These are phyloP conservation scores for Microctonus brassicae DNA, from an alignment of 2,888 invertebrate genomes.

Conservation along the genomic window DNA sequence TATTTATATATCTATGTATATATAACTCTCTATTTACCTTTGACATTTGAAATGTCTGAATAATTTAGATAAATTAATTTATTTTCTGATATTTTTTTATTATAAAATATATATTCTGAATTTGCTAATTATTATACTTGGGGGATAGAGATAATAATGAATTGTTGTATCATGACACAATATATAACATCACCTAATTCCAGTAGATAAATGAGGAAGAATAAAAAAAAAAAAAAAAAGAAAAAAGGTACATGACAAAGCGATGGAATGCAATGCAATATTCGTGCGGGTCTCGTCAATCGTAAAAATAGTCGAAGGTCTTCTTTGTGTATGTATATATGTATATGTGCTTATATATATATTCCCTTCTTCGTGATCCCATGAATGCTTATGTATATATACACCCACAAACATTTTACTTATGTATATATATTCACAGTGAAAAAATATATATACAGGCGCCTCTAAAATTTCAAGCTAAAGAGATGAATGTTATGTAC, in stretches of 20 bases:
- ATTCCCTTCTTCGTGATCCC: background rate
- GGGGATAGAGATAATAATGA: no score
- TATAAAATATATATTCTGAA: no score
- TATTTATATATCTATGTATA: no score
- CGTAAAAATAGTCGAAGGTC: constrained; percentile 37
- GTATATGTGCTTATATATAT: background rate
- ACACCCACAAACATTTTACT: background rate
- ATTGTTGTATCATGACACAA: constrained; percentile 10
- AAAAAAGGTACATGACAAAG: constrained; percentile 21
- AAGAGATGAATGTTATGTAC: constrained; percentile 7
- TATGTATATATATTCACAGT: background rate
- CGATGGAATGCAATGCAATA: constrained; percentile 31
- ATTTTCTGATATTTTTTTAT: no score
- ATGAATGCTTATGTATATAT: background rate
- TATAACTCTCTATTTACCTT: no score
- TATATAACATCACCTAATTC: background rate
- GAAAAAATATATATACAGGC: background rate
- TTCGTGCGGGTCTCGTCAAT: constrained; percentile 31
- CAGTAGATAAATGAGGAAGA: background rate
- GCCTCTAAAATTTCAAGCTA: constrained; percentile 11
- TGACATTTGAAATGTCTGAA: no score
- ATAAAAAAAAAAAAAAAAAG: constrained; percentile 6
- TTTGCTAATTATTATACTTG: no score
- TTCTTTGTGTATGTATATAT: constrained; percentile 11
- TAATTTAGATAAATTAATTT: no score